Evolutionary conservation across 2,113 vertebrate genomes (phyloP), one percentile per base, ranked within the genome.

Genomic region (Pelodiscus sinensis): DNA sequence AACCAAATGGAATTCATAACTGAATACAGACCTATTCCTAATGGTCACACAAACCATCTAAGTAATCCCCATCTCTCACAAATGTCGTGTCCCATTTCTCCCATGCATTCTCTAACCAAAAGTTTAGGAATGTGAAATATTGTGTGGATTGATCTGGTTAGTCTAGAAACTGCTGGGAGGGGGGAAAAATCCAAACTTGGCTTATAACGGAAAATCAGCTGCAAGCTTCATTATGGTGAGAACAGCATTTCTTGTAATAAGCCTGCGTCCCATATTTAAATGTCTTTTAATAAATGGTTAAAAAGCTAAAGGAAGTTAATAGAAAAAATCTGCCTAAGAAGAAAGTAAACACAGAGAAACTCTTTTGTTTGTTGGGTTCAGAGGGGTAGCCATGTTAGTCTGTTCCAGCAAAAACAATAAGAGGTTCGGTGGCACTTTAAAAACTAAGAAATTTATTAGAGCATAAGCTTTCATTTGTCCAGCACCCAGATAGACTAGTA

Each of bases 151-250:
- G 80, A 77, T 88, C 92, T 80, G 93, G 57, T 81, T 95, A 24
- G 90, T 75, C 87, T 90, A 68, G 89, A 96, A 95, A 85, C 79
- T 96, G 93, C 81, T 96, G 93, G 85, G 90, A 92, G 82, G 73
- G 95, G 91, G 96, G 92, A 44, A 93, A 96, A 96, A 79, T 71
- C 94, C 95, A 93, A 94, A 92, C 93, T 86, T 94, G 93, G 94
- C 44, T 92, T 83, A 14, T 89, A 96, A 96, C 95, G 77, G 89
- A 93, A 68, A 97, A 96, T 85, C 92, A 96, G 71, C 87, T 86
- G 93, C 19, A 31, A 27, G 60, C 51, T 84, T 85, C 5, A 0
- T 90, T 90, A 52, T 12, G 62, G 82, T 51, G 14, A 94, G 79
- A 89, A 93, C 25, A 94, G 75, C 79, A 90, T 79, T 92, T 93